phyloP scores from a whole-genome alignment of 1,140 invertebrate genomes.

The Hycleus phaleratus region DNA sequence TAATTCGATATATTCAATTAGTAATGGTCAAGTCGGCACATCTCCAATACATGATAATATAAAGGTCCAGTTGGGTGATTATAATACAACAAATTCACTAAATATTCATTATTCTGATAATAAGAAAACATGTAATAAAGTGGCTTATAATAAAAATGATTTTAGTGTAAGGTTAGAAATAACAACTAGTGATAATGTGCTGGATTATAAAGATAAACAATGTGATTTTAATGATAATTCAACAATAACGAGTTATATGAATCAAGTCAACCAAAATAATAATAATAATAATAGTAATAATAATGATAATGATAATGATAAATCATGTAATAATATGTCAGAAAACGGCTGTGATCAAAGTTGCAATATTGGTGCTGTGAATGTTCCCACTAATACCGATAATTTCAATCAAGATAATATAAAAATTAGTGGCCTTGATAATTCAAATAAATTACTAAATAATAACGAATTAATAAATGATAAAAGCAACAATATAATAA shows the following conservation, averaged over 20 bases:
- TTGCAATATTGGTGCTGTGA: slow-evolving; percentile 26
- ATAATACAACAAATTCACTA: too few relatives aligned
- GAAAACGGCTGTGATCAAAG: slow-evolving; percentile 26
- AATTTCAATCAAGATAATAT: slow-evolving; percentile 14
- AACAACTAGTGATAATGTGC: too few relatives aligned
- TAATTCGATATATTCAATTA: neutral
- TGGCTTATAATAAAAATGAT: too few relatives aligned
- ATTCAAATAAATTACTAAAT: slow-evolving; percentile 6
- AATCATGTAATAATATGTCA: slow-evolving; percentile 8
- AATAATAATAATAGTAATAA: neutral
- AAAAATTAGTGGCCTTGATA: slow-evolving; percentile 16
- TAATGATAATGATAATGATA: slow-evolving; percentile 12
- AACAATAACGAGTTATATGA: neutral
- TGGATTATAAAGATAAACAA: neutral
- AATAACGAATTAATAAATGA: slow-evolving; percentile 4
- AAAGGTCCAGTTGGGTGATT: too few relatives aligned
- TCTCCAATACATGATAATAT: too few relatives aligned
- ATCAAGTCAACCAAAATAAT: neutral
- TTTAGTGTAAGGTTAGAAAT: too few relatives aligned
- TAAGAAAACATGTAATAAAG: too few relatives aligned
- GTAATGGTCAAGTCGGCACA: too few relatives aligned
- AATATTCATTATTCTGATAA: too few relatives aligned
- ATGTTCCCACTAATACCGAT: slow-evolving; percentile 18
- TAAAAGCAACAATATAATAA: neutral
- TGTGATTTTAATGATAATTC: neutral